Percentiles rank a stretch among this genome's conserved stretches.
Evolutionary conservation across 2,113 vertebrate genomes (phyloP).

Genomic region (Melospiza georgiana): DNA sequence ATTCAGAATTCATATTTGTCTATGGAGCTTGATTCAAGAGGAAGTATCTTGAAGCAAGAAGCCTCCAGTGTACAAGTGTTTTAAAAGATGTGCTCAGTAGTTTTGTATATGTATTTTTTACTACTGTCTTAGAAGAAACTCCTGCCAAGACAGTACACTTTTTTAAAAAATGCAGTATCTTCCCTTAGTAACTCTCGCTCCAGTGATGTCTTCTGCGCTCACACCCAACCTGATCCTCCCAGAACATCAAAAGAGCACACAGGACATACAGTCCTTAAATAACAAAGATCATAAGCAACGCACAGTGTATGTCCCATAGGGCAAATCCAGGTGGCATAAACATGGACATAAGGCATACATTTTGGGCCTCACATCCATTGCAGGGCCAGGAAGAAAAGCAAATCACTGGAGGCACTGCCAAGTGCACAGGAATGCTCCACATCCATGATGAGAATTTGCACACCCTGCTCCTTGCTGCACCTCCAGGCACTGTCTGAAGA

Average conservation of each 20-base stretch:
- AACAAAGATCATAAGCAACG: neutral
- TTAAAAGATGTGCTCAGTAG: slow-evolving; percentile 18
- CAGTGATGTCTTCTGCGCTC: neutral
- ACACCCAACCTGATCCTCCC: neutral
- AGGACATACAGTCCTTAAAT: neutral
- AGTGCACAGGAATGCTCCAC: neutral
- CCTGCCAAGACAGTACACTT: neutral
- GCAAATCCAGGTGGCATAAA: neutral
- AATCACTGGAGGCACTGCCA: neutral
- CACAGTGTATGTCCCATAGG: neutral
- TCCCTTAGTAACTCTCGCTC: neutral
- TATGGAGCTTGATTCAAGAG: neutral
- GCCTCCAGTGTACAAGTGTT: slow-evolving; percentile 5
- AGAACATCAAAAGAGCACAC: neutral
- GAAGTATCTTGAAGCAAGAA: slow-evolving; percentile 8
- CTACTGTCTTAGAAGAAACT: slow-evolving; percentile 38
- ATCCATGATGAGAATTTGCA: neutral
- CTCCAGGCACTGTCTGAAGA: neutral
- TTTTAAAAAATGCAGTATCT: slow-evolving; percentile 21
- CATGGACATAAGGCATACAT: neutral
- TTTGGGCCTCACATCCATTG: neutral
- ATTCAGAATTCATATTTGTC: slow-evolving; percentile 6
- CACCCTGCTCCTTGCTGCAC: neutral
- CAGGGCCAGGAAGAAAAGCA: neutral
- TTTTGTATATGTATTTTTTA: slow-evolving; percentile 38